These are phyloP conservation scores for Gallinago undulata DNA, from an alignment of 2,113 vertebrate species.

Conservation along the genomic window DNA sequence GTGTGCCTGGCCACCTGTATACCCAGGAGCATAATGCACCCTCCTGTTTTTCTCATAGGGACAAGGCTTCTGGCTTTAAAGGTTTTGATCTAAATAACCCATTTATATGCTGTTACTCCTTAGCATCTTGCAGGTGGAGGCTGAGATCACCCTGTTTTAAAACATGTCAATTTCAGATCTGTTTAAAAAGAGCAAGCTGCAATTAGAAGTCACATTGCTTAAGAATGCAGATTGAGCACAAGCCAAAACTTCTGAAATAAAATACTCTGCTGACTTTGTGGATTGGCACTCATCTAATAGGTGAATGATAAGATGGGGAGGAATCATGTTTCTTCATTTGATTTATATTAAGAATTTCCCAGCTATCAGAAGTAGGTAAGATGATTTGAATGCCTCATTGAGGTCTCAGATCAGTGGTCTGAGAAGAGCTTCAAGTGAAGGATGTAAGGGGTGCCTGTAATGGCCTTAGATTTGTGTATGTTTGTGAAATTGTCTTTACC, in stretches of 20 bases:
- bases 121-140: background rate
- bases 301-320: background rate
- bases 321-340: background rate
- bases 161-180: conserved; percentile 11
- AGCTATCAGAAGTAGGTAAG: background rate
- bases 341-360: background rate
- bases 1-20: conserved; percentile 41
- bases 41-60: background rate
- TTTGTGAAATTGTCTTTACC: background rate
- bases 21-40: conserved; percentile 31
- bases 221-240: background rate
- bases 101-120: background rate
- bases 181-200: conserved; percentile 14
- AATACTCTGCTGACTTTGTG: background rate
- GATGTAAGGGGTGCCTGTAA: background rate
- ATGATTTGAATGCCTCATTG: background rate
- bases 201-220: conserved; percentile 7
- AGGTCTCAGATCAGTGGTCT: background rate
- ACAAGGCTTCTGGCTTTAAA: background rate
- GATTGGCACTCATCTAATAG: background rate
- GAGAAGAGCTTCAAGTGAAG: background rate
- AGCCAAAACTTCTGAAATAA: background rate
- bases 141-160: conserved; percentile 37
- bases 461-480: background rate
- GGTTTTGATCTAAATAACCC: background rate